Conservation (phyloP, 2,888 invertebrate species). For the Thecocarcelia acutangulata region DNA sequence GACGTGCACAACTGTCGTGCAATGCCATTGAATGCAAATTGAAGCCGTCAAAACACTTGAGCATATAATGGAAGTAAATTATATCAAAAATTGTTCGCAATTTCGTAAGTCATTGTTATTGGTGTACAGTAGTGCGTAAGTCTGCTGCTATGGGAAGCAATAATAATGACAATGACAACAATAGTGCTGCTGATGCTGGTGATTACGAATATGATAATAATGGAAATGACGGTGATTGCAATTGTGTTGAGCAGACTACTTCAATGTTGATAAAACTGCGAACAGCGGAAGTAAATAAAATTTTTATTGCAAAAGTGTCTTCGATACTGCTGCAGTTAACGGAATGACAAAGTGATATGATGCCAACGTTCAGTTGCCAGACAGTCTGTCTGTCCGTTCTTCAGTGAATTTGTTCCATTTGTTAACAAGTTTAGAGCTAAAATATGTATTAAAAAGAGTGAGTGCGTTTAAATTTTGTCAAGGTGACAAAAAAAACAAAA, state of each 20-base stretch:
- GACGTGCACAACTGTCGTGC: constrained; percentile 32
- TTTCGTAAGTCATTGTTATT: constrained; percentile 45
- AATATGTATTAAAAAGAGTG: background rate
- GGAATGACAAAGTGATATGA: constrained; percentile 29
- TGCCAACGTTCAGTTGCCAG: constrained; percentile 17
- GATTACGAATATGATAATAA: constrained; percentile 29
- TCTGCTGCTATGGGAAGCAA: constrained; percentile 36
- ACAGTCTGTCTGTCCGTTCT: background rate
- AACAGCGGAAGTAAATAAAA: constrained; percentile 30
- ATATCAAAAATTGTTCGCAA: constrained; percentile 49
- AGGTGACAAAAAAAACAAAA: constrained; percentile 35
- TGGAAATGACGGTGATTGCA: constrained; percentile 30
- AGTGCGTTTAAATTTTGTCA: constrained; percentile 18
- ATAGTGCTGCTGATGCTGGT: constrained; percentile 28
- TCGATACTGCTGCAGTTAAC: constrained; percentile 1
- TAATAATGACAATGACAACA: constrained; percentile 27
- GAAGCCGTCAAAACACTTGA: constrained; percentile 64
- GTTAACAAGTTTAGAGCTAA: background rate
- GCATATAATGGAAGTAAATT: constrained; percentile 54
- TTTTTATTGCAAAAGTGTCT: constrained; percentile 40
- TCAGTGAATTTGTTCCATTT: background rate
- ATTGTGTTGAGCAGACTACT: constrained; percentile 31
- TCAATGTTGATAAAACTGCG: constrained; percentile 11
- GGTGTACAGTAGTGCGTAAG: constrained; percentile 34
- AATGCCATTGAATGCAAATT: constrained; percentile 60